Evolutionary conservation across 37 sponge, comb jelly and placozoan species (phyloP), one percentile per base, ranked within the genome.

Genomic region (Ianthella basta): DNA sequence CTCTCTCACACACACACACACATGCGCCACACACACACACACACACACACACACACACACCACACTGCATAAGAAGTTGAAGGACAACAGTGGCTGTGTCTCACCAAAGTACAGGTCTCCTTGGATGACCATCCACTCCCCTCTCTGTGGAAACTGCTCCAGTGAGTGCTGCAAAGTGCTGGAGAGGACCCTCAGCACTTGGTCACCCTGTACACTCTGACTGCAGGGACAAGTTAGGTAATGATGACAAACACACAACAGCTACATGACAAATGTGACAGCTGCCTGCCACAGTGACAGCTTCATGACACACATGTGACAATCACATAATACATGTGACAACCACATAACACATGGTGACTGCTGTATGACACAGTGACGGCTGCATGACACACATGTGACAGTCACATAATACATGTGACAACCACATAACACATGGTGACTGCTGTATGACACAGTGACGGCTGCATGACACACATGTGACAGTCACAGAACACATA

Each of bases 21-120:
- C n/a, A n/a, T n/a, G n/a, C n/a, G n/a, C n/a, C n/a, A n/a, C n/a
- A n/a, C n/a, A n/a, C n/a, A n/a, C n/a, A n/a, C n/a, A n/a, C n/a
- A n/a, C n/a, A n/a, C n/a, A n/a, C n/a, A n/a, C n/a, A n/a, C n/a
- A n/a, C n/a, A n/a, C n/a, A n/a, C n/a, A n/a, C n/a, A n/a, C n/a
- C n/a, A n/a, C n/a, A n/a, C n/a, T n/a, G n/a, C n/a, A n/a, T n/a
- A n/a, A n/a, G n/a, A n/a, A n/a, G 50, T 8, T 80, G 57, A 4
- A 10, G 23, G 2, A 56, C 80, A 57, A 36, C 80, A 57, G 29
- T 6, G 36, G 56, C 4, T 33, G 21, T 39, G 21, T 15, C 50
- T 56, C 82, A 92, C 92, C 87, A 78, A 56, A 73, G 59, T 69
- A 41, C 37, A 88, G 23, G 59, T 88, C 86, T 59, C 86, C 92